phyloP scores from a whole-genome alignment of 1,140 invertebrate species.

The silkworm (Bombyx mori) region ASM3026992v2 NC_085129.1:10991501-10992000 shows the following conservation, averaged over 20 bases:
- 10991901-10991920: too few species aligned
- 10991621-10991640: constrained; percentile 49
- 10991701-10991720: constrained; percentile 52
- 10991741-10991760: constrained; percentile 29
- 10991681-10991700: constrained; percentile 60
- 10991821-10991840: too few species aligned
- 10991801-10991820: too few species aligned
- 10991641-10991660: constrained; percentile 64
- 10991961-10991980: constrained; percentile 3
- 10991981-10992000: constrained; percentile 21
- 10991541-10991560: neutral
- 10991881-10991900: too few species aligned
- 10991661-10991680: constrained; percentile 58
- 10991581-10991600: constrained; percentile 43
- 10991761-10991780: constrained; percentile 29
- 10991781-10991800: constrained; percentile 21
- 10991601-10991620: constrained; percentile 63
- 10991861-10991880: too few species aligned
- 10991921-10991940: too few species aligned
- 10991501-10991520: neutral
- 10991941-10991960: too few species aligned
- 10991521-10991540: neutral
- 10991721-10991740: constrained; percentile 53
- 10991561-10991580: constrained; percentile 14
- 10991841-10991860: too few species aligned